Evolutionary conservation across 1,140 invertebrate genomes (phyloP).

Genomic region (Hypothenemus hampei): DNA sequence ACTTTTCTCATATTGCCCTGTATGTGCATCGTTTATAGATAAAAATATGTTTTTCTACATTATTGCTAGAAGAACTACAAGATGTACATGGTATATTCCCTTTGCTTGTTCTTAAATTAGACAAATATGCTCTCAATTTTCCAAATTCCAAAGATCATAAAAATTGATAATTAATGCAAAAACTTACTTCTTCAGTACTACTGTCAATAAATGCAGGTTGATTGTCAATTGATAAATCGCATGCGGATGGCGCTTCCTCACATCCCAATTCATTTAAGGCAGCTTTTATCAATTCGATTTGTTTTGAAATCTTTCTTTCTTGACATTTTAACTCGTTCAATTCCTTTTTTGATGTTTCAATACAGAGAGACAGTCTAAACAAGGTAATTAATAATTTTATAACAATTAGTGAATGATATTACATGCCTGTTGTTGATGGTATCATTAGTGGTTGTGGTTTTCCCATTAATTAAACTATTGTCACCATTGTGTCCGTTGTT

Average conservation of each 20-base stretch:
- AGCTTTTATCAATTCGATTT: slow-evolving; percentile 74
- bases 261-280: slow-evolving; percentile 81
- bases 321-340: slow-evolving; percentile 63
- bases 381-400: not conserved
- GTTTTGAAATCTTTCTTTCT: slow-evolving; percentile 72
- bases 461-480: slow-evolving; percentile 37
- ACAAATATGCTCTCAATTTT: no score
- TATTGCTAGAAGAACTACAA: no score
- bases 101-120: no score
- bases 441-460: slow-evolving; percentile 36
- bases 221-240: slow-evolving; percentile 64
- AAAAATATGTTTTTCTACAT: no score
- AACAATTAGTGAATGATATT: not conserved
- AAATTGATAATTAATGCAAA: no score
- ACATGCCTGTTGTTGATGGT: slow-evolving; percentile 39
- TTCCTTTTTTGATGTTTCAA: slow-evolving; percentile 45
- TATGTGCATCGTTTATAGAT: no score
- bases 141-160: no score
- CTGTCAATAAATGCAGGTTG: slow-evolving; percentile 39
- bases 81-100: no score
- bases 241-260: slow-evolving; percentile 78
- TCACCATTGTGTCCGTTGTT: slow-evolving; percentile 25
- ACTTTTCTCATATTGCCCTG: no score
- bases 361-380: slow-evolving; percentile 28
- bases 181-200: slow-evolving; percentile 39